Evolutionary conservation across 2,113 vertebrate species (phyloP).

Genomic region (Thymallus thymallus): DNA sequence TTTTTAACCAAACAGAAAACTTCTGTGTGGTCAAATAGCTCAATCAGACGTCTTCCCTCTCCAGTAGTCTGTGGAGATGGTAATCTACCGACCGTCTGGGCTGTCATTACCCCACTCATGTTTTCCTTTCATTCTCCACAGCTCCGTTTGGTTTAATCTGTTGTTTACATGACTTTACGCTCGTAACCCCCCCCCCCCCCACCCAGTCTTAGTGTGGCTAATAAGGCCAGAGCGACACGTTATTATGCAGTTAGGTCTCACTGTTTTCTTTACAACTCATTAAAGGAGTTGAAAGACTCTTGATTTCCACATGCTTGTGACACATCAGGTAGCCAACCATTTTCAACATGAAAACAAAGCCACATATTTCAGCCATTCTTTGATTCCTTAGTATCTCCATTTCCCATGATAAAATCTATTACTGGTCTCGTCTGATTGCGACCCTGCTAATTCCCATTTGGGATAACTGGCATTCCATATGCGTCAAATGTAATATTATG

Average conservation of each 20-base stretch:
- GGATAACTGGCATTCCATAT: slow-evolving; percentile 64
- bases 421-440: slow-evolving; percentile 63
- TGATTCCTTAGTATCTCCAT: slow-evolving; percentile 48
- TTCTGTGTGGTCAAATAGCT: slow-evolving; percentile 98
- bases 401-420: slow-evolving; percentile 67
- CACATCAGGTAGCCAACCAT: slow-evolving; percentile 43
- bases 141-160: slow-evolving; percentile 99
- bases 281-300: slow-evolving; percentile 56
- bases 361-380: slow-evolving; percentile 45
- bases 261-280: slow-evolving; percentile 64
- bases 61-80: slow-evolving; percentile 96
- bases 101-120: slow-evolving; percentile 99
- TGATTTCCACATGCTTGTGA: slow-evolving; percentile 41
- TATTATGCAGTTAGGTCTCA: slow-evolving; percentile 68
- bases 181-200: slow-evolving; percentile 71
- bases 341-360: slow-evolving; percentile 42
- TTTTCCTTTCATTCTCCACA: slow-evolving; percentile 99
- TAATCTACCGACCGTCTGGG: slow-evolving; percentile 95
- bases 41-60: slow-evolving; percentile 99
- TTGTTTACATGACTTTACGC: slow-evolving; percentile 97
- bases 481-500: slow-evolving; percentile 71
- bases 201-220: slow-evolving; percentile 67
- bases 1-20: slow-evolving; percentile 55
- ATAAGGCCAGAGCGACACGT: slow-evolving; percentile 67
- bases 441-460: slow-evolving; percentile 63